A percentile compares a stretch with the other conserved stretches of the same genome.
phyloP scores from a whole-genome alignment of 2,797 vertebrate genomes.

The Sebastes trivittatus region DNA sequence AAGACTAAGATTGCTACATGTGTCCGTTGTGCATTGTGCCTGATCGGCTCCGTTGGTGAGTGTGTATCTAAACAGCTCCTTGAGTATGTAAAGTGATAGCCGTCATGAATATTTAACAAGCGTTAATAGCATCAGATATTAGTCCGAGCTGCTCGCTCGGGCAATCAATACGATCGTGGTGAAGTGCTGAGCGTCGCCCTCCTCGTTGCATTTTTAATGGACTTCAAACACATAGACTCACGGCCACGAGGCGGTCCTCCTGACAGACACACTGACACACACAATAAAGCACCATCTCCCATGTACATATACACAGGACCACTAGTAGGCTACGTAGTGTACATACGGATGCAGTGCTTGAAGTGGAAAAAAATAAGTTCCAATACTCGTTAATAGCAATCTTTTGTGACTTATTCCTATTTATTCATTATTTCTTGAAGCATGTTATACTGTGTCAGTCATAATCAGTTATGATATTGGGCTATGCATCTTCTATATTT shows the following conservation, averaged over 20 bases:
- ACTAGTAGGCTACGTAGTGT: not conserved
- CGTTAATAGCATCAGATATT: constrained; percentile 58
- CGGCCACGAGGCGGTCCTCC: not conserved
- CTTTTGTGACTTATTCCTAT: too few relatives aligned
- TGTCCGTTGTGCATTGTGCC: not conserved
- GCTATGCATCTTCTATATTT: too few relatives aligned
- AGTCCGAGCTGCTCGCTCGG: constrained; percentile 17
- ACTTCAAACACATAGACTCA: not conserved
- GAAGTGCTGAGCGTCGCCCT: constrained; percentile 58
- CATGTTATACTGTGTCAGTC: too few relatives aligned
- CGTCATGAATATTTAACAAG: constrained; percentile 70
- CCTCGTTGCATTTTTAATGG: constrained; percentile 62
- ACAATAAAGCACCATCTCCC: too few relatives aligned
- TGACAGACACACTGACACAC: not conserved
- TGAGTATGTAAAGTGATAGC: constrained; percentile 29
- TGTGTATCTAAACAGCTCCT: constrained; percentile 7
- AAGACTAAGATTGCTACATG: not conserved
- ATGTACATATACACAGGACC: not conserved
- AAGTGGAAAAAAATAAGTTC: too few relatives aligned
- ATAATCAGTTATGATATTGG: too few relatives aligned
- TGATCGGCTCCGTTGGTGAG: not conserved
- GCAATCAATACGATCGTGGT: constrained; percentile 69
- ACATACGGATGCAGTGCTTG: not conserved
- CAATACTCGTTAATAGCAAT: too few relatives aligned
- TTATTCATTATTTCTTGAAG: too few relatives aligned